Evolutionary conservation across 2,888 invertebrate species (phyloP).

Genomic region (Diaphora mendica): DNA sequence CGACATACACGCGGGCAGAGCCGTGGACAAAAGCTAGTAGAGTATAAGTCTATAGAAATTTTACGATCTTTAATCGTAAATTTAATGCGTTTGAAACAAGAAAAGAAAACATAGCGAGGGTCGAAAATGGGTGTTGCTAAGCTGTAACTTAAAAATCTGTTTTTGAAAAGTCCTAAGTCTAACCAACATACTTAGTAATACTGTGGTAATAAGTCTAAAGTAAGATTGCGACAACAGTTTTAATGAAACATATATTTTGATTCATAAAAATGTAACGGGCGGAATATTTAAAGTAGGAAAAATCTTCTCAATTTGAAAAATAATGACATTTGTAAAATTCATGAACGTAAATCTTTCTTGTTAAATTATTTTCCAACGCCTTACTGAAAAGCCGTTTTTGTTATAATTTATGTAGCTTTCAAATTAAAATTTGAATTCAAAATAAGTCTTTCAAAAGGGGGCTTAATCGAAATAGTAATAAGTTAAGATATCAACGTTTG

Average conservation of each 20-base stretch:
- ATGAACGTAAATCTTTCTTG: constrained; percentile 19
- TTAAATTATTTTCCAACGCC: constrained; percentile 1
- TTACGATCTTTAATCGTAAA: too few relatives aligned
- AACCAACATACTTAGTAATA: neutral
- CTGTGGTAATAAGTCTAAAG: neutral
- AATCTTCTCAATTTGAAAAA: constrained; percentile 29
- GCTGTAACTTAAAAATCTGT: too few relatives aligned
- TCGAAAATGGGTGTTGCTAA: too few relatives aligned
- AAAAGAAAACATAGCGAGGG: too few relatives aligned
- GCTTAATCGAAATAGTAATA: neutral
- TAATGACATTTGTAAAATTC: constrained; percentile 35
- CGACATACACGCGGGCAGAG: too few relatives aligned
- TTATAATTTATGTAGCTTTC: constrained; percentile 15
- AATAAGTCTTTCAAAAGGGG: neutral
- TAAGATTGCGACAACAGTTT: neutral
- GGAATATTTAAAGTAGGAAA: constrained; percentile 15
- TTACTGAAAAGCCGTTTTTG: constrained; percentile 7
- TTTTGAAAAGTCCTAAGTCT: too few relatives aligned
- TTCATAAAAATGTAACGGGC: constrained; percentile 1
- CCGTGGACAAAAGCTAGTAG: too few relatives aligned
- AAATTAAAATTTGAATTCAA: neutral
- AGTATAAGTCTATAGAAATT: too few relatives aligned
- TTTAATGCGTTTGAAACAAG: too few relatives aligned
- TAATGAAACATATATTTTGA: neutral
- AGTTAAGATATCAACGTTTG: neutral